Percentiles rank a stretch among this genome's conserved stretches.
Evolutionary conservation across 2,113 vertebrate genomes (phyloP).

Genomic region (Parus major): DNA sequence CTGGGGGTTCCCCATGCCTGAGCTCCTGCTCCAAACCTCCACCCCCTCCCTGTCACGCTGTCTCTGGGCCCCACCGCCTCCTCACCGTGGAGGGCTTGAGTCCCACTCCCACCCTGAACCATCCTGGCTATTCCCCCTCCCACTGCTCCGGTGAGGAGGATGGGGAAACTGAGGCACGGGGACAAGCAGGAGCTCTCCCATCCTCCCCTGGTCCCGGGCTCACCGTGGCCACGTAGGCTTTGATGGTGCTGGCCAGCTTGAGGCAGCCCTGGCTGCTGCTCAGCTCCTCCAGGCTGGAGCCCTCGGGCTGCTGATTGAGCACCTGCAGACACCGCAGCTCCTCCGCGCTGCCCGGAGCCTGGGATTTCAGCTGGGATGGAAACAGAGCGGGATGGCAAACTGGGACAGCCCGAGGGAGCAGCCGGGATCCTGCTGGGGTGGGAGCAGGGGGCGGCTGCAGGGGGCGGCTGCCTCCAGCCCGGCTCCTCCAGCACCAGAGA

Average conservation of each 20-base stretch:
- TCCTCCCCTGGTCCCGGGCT: neutral
- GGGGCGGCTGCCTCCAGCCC: neutral
- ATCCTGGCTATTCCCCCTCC: neutral
- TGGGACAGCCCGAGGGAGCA: neutral
- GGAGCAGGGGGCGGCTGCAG: neutral
- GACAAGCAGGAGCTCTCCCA: neutral
- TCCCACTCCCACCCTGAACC: neutral
- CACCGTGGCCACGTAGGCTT: conserved; percentile 84
- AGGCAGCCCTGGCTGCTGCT: conserved; percentile 80
- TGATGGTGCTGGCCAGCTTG: conserved; percentile 84
- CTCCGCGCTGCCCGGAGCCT: conserved; percentile 78
- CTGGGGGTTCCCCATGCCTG: rapidly evolving
- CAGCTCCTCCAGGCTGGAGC: conserved; percentile 78
- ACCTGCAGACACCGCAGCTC: conserved; percentile 83
- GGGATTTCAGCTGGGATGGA: conserved; percentile 62
- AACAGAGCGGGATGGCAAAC: neutral
- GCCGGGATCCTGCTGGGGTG: rapidly evolving
- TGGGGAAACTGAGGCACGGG: neutral
- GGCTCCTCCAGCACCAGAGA: neutral
- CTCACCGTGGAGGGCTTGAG: neutral
- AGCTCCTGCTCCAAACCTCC: neutral
- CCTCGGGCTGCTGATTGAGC: conserved; percentile 76
- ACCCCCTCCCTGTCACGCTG: rapidly evolving
- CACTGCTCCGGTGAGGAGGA: rapidly evolving
- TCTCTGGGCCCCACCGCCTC: neutral